A percentile compares a stretch with the other conserved stretches of the same genome.
phyloP scores from a whole-genome alignment of 1,140 invertebrate species.

The Sycophila sp. region DNA sequence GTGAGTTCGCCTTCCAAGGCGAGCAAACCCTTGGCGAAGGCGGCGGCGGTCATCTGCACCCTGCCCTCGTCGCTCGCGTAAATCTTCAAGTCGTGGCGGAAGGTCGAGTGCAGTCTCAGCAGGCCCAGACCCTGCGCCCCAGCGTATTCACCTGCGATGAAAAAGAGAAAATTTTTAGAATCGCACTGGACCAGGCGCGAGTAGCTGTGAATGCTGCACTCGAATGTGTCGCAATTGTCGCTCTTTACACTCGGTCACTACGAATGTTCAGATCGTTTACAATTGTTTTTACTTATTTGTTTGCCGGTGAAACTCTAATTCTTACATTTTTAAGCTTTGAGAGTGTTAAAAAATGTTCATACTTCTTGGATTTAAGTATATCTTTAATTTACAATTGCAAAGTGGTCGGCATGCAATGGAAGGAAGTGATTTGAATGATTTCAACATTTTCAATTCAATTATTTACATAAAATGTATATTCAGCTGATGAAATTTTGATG shows the following conservation, averaged over 20 bases:
- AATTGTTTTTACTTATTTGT: no score
- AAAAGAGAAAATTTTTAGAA: not conserved
- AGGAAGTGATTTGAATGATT: not conserved
- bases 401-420: no score
- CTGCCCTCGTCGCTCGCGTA: conserved; percentile 99
- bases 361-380: no score
- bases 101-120: conserved; percentile 95
- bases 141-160: conserved; percentile 79
- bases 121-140: conserved; percentile 93
- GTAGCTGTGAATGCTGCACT: not conserved
- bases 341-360: no score
- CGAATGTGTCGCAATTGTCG: not conserved
- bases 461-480: not conserved
- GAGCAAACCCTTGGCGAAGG: conserved; percentile 97
- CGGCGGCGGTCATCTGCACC: conserved; percentile 99
- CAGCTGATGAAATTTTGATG: not conserved
- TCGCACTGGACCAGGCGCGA: conserved; percentile 34
- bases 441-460: not conserved
- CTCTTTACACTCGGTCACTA: not conserved
- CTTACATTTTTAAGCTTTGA: no score
- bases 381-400: no score
- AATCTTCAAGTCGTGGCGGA: conserved; percentile 98
- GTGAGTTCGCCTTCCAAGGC: conserved; percentile 98
- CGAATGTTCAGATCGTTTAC: not conserved
- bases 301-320: no score